Conservation (phyloP, 92 coral and sea anemone species). For the Heliopora coerulea region DNA sequence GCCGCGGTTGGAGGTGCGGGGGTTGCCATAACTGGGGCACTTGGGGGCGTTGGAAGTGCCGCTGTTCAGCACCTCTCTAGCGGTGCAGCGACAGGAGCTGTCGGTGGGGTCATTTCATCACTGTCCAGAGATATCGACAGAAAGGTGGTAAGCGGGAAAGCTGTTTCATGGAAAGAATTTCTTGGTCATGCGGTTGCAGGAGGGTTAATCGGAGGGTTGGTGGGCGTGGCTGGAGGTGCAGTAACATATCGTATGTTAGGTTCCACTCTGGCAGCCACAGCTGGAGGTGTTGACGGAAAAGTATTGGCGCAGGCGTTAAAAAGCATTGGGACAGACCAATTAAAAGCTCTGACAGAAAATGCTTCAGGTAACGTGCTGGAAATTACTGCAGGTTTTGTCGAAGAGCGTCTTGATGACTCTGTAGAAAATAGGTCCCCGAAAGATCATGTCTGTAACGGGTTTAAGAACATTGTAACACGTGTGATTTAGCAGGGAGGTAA, state of each 20-base stretch:
- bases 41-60: slow-evolving; percentile 3
- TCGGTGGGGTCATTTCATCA: slow-evolving; percentile 1
- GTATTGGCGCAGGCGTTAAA: slow-evolving; percentile 2
- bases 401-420: slow-evolving; percentile 15
- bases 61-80: background rate
- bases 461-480: background rate
- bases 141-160: slow-evolving; percentile 35
- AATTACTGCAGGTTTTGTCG: background rate
- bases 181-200: slow-evolving; percentile 34
- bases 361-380: background rate
- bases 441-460: slow-evolving; percentile 1
- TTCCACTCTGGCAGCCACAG: slow-evolving; percentile 3
- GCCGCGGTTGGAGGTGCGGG: slow-evolving; percentile 7
- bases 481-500: background rate
- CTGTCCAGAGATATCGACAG: slow-evolving; percentile 7
- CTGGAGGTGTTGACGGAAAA: slow-evolving; percentile 18
- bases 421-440: background rate
- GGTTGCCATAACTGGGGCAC: background rate
- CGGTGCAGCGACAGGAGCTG: slow-evolving; percentile 19
- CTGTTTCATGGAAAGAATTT: slow-evolving; percentile 40
- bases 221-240: slow-evolving; percentile 35
- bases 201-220: slow-evolving; percentile 24
- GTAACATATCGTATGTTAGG: slow-evolving; percentile 36
- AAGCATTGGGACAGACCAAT: background rate
- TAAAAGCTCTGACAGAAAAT: background rate